Evolutionary conservation across 2,888 invertebrate species (phyloP), one percentile per base, ranked within the genome.

Genomic region (Plutella xylostella): DNA sequence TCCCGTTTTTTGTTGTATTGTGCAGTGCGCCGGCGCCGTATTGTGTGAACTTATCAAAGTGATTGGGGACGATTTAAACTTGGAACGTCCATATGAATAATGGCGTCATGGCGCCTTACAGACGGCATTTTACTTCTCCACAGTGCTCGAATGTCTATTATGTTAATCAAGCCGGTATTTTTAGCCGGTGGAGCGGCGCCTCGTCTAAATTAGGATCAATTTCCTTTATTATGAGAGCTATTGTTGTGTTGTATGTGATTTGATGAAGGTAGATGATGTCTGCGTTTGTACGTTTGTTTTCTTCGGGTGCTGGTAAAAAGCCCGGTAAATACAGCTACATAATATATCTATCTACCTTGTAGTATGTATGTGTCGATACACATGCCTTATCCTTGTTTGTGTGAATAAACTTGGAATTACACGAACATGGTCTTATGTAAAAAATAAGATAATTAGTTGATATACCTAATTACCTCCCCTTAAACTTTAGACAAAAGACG

Each of bases 1-100:
- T n/a, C 25, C 25, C 18, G 15, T 18, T n/a, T 37, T 20, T 20
- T 15, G 21, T 20, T 9, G 25, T 3, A 22, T 17, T 21, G 22
- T 18, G 20, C 14, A 12, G 17, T 12, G 28, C 15, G 18, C 18
- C 41, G 31, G 14, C 31, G 41, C 19, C 19, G 30, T 19, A 18
- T 17, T 14, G 39, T 30, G 31, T 12, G 6, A 12, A 6, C 21
- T 5, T 7, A 73, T 77, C 73, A 69, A 71, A 73, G 65, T 68
- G 71, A 75, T 72, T 64, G 63, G 59, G 62, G 63, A 62, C 68
- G 70, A 74, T 72, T 68, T 19, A 42, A 30, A 42, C 17, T 31
- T 30, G 17, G 7, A 15, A n/a, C 40, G 17, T n/a, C 11, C 41
- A 30, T 18, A 42, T 42, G 41, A 42, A 42, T 42, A 30, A 42